A percentile compares a stretch with the other conserved stretches of the same genome.
Evolutionary conservation across 2,888 invertebrate genomes (phyloP).

Genomic region (Carabus problematicus): DNA sequence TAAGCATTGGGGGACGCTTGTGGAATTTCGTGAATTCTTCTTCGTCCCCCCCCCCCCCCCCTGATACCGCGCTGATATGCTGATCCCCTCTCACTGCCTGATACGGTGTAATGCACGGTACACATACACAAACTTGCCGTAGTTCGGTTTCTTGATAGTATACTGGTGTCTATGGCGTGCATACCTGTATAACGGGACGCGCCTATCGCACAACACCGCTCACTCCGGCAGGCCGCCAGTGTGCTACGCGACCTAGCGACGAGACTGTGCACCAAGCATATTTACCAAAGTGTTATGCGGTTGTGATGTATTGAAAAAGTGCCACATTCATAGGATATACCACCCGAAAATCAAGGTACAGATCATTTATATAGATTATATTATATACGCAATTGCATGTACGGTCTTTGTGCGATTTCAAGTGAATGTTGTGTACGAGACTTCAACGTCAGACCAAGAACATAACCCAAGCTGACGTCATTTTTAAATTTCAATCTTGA

Average conservation of each 20-base stretch:
- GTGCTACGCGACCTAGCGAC: constrained; percentile 43
- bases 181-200: constrained; percentile 58
- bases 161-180: constrained; percentile 48
- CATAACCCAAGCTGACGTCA: constrained; percentile 21
- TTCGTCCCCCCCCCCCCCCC: constrained; percentile 1
- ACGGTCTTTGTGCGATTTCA: not conserved
- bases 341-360: not conserved
- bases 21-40: constrained; percentile 5
- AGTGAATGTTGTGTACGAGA: not conserved
- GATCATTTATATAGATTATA: not conserved
- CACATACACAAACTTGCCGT: constrained; percentile 1
- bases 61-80: not conserved
- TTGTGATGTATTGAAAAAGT: constrained; percentile 14
- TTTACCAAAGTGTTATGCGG: constrained; percentile 10
- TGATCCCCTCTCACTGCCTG: constrained; percentile 11
- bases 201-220: constrained; percentile 56
- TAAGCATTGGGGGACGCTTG: no score
- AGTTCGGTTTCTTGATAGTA: constrained; percentile 31
- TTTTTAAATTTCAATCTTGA: constrained; percentile 1
- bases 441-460: not conserved
- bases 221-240: constrained; percentile 51
- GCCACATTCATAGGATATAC: constrained; percentile 13
- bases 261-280: constrained; percentile 25
- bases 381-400: not conserved
- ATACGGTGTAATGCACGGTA: not conserved